These are phyloP conservation scores for Babyrousa celebensis DNA, from an alignment of 2,797 vertebrate species.

Conservation along the genomic window DNA sequence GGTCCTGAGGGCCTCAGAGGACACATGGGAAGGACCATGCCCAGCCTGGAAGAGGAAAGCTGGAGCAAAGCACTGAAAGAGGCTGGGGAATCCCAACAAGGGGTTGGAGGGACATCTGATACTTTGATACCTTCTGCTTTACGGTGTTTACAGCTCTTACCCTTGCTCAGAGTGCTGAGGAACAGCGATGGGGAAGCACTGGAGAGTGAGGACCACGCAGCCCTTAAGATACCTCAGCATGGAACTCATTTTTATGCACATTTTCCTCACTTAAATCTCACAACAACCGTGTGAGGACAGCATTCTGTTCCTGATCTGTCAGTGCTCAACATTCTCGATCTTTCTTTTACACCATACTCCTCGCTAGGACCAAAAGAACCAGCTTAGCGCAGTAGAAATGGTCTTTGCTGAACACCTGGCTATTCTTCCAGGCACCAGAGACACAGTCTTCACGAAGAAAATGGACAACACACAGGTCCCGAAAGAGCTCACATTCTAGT, in stretches of 20 bases:
- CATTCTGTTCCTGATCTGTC: neutral
- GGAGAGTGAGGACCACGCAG: neutral
- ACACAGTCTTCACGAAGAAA: neutral
- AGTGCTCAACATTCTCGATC: constrained; percentile 60
- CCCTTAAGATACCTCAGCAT: neutral
- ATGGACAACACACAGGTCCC: neutral
- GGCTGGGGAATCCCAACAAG: neutral
- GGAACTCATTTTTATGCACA: neutral
- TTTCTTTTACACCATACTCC: neutral
- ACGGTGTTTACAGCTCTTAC: neutral
- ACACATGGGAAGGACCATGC: neutral
- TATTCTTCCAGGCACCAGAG: neutral
- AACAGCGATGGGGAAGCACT: neutral
- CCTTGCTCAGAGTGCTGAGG: neutral
- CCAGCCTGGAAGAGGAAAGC: neutral
- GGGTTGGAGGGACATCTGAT: neutral
- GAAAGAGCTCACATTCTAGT: neutral
- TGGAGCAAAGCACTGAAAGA: neutral
- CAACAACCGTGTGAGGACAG: neutral
- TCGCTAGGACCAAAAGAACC: neutral
- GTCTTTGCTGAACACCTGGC: neutral
- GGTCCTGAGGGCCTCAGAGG: neutral
- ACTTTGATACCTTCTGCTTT: neutral
- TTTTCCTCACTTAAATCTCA: constrained; percentile 40
- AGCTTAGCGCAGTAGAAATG: neutral